Base-by-base conservation (phyloP, 2,113 vertebrate genomes). In the Pan paniscus region DNA sequence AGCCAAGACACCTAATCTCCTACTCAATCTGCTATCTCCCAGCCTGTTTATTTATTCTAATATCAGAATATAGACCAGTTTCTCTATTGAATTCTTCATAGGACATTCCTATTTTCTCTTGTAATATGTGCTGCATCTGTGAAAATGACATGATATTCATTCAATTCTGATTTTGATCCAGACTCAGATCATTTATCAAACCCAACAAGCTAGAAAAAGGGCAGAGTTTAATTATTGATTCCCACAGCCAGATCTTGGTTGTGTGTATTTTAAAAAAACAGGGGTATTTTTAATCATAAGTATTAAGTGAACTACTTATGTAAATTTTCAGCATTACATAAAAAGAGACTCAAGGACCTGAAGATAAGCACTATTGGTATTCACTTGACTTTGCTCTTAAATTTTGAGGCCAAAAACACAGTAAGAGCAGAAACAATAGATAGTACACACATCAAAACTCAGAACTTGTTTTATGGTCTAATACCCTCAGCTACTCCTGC, bases 151-250 rank as follows among this genome's bases (percentile, higher is more conserved):
- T 14, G 11, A 6, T 61, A 68, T 59, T 68, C n/a, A 52, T 68
- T 61, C 46, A 64, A 67, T 88, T 87, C 30, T 95, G 43, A 85
- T 91, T 97, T 82, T 70, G 40, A 70, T 14, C 12, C 12, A 91
- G 9, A 76, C 0, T 93, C 27, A 85, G 35, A 55, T 68, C 0
- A 48, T 61, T 88, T 9, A 48, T 22, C 27, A 85, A 52, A 22
- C 76, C 4, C 81, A 0, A 17, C 40, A 80, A 1, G 2, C 43
- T 35, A 38, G 25, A 14, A 11, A 46, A 84, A 12, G 1, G 5
- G 1, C 30, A 30, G 8, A 35, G 2, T 1, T 72, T 32, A n/a
- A 38, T 43, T 68, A 4, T 8, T 90, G 43, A 3, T 84, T 87
- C 6, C 46, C 67, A 14, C 3, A n/a, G 14, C 88, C 23, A 46